Evolutionary conservation across 1,140 invertebrate species (phyloP).

Genomic region (Papilio polyxenes): DNA sequence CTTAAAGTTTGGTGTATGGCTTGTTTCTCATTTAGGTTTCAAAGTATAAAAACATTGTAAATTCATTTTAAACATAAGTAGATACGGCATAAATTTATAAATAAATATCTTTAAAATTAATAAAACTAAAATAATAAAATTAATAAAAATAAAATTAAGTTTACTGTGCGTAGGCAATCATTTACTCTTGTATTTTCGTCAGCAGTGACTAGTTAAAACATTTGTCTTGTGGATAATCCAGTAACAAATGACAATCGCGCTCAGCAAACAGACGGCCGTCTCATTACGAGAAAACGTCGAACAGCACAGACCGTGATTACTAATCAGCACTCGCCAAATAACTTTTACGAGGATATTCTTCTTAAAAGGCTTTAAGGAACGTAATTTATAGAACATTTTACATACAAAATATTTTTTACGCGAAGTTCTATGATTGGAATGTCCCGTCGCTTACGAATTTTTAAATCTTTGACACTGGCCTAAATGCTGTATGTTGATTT

Average conservation of each 20-base stretch:
- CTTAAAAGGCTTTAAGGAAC: neutral
- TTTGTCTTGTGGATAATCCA: neutral
- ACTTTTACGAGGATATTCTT: neutral
- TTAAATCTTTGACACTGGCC: too few relatives aligned
- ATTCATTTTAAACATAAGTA: too few relatives aligned
- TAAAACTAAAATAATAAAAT: too few relatives aligned
- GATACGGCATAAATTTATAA: too few relatives aligned
- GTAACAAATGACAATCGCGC: constrained; percentile 7
- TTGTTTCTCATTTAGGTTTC: too few relatives aligned
- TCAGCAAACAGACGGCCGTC: neutral
- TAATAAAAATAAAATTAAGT: too few relatives aligned
- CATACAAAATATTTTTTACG: neutral
- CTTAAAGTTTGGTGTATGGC: neutral
- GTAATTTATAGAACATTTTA: neutral
- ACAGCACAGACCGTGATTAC: neutral
- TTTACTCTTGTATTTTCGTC: neutral
- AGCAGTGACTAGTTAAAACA: neutral
- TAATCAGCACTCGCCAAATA: neutral
- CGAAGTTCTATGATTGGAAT: too few relatives aligned
- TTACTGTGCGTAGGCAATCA: too few relatives aligned
- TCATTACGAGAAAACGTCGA: constrained; percentile 1
- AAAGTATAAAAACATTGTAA: too few relatives aligned
- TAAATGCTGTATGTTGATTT: too few relatives aligned
- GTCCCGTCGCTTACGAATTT: too few relatives aligned
- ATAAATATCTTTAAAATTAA: too few relatives aligned